Conservation (phyloP, 2,888 invertebrate species). For the Chymomyza procnemis region DNA sequence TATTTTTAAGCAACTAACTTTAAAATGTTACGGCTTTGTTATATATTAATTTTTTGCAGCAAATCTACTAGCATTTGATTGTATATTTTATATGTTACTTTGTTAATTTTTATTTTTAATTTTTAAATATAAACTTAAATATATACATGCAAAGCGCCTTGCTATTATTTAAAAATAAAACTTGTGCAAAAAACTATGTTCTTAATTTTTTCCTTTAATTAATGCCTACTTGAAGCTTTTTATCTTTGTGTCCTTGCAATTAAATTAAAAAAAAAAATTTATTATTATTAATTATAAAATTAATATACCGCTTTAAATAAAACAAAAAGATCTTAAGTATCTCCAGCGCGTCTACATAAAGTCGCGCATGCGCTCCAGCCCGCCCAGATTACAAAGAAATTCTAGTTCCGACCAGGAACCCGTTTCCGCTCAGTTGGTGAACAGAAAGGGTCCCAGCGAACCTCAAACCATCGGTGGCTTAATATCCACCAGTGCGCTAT, state of each 20-base stretch:
- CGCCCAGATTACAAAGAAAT: conserved; percentile 11
- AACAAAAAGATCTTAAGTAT: neutral
- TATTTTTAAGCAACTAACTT: neutral
- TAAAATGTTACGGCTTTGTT: neutral
- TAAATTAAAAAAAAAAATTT: neutral
- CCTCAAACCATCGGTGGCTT: conserved; percentile 82
- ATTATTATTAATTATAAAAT: neutral
- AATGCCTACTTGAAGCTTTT: no score
- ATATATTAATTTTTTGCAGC: neutral
- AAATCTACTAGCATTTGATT: no score
- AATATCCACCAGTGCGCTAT: conserved; percentile 82
- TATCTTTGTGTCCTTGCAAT: neutral
- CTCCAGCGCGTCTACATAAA: neutral
- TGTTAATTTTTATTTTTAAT: neutral
- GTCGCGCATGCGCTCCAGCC: conserved; percentile 4
- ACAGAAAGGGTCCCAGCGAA: conserved; percentile 84
- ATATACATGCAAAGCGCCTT: neutral
- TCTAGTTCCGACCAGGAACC: conserved; percentile 44
- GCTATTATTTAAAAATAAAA: neutral
- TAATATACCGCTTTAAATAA: neutral
- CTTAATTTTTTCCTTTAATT: neutral
- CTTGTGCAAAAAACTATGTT: neutral
- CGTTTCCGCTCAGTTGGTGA: conserved; percentile 70
- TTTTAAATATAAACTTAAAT: neutral
- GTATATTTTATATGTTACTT: neutral